Evolutionary conservation across 2,113 vertebrate genomes (phyloP).

Genomic region (Gallinago media): DNA sequence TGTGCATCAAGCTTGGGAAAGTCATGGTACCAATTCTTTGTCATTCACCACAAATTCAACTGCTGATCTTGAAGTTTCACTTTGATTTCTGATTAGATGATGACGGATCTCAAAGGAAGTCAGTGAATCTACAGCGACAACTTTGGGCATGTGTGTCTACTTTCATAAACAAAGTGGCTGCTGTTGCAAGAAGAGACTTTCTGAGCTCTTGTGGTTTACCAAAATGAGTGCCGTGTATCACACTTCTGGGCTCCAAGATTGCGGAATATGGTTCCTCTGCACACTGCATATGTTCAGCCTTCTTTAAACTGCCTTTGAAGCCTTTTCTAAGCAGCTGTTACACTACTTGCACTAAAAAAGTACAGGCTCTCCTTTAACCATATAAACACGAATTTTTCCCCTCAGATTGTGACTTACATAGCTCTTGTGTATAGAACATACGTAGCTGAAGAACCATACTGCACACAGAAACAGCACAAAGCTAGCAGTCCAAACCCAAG

Average conservation of each 20-base stretch:
- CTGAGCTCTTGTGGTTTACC: background rate
- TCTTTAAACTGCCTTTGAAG: background rate
- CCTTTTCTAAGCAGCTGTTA: slow-evolving; percentile 21
- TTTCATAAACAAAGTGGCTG: background rate
- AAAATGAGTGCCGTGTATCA: background rate
- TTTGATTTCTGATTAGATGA: background rate
- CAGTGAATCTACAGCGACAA: background rate
- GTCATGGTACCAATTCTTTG: background rate
- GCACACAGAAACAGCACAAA: background rate
- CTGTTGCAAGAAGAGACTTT: background rate
- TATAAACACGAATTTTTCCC: background rate
- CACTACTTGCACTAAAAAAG: background rate
- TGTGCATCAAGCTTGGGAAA: background rate
- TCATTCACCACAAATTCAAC: background rate
- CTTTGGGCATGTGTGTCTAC: background rate
- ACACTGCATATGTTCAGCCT: background rate
- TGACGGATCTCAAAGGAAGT: background rate
- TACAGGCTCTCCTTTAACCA: background rate
- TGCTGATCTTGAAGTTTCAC: background rate
- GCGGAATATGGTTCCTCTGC: background rate
- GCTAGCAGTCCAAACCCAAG: background rate
- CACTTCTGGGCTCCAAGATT: background rate
- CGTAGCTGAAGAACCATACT: background rate
- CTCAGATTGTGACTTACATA: background rate
- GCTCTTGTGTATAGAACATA: background rate